Base-by-base conservation (phyloP, 2,888 invertebrate species). In the Clanis bilineata region DNA sequence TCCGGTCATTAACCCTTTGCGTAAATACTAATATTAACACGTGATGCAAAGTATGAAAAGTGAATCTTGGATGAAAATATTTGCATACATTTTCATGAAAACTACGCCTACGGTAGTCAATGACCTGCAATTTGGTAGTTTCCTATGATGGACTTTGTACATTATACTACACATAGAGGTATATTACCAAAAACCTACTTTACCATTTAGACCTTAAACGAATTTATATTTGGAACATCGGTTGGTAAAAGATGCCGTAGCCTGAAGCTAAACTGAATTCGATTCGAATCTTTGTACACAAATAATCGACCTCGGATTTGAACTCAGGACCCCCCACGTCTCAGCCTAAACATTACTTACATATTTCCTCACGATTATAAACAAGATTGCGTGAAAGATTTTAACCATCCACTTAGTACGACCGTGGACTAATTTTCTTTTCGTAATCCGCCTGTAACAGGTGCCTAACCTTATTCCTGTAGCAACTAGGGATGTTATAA, bases 11-110 rank as follows among this genome's bases (percentile, higher is more conserved):
- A 72, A 75, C 74, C 64, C 63, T 58, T 70, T 66, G 66, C 72
- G 77, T 71, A 71, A 71, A 65, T 18, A 76, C 76, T 77, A 77
- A 69, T 69, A 62, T 69, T 77, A 73, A 58, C 28, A 28, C 38
- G 55, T 65, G 67, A 72, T 71, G 68, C 66, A 66, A 64, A 66
- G 51, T 60, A 61, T 59, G 57, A 54, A 62, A 60, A 67, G 67
- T 65, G 55, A 62, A 64, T 69, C 10, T 56, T 63, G 55, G 65
- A 62, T 64, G 22, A 15, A 10, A 18, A 28, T 51, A 18, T 51
- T 47, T 51, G 32, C 18, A 51, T 51, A 18, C 4, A 51, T 51
- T 51, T 32, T 23, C 45, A 12, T 44, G 22, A 32, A 51, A 51
- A 15, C 15, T n/a, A 5, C 28, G 18, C 51, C 18, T 51, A 32